phyloP scores from a whole-genome alignment of 2,797 vertebrate species.

The Aratinga solstitialis region DNA sequence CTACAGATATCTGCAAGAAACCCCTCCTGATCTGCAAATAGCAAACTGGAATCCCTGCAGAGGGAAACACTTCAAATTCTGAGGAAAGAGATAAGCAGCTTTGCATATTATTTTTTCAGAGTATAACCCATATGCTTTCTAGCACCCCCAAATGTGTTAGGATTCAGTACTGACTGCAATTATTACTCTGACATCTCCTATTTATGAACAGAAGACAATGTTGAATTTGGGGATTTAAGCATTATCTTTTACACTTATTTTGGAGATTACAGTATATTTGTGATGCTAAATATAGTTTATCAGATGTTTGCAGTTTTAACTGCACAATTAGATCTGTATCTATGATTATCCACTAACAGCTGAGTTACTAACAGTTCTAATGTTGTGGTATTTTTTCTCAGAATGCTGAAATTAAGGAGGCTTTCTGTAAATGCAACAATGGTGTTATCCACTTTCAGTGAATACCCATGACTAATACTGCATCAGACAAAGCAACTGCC shows the following conservation, averaged over 20 bases:
- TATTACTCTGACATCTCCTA: background rate
- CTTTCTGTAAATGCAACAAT: background rate
- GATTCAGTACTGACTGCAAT: background rate
- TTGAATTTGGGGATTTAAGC: background rate
- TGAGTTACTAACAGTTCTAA: background rate
- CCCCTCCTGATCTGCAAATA: background rate
- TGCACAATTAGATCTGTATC: background rate
- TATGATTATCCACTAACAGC: background rate
- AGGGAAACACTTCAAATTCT: conserved; percentile 16
- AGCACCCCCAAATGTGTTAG: background rate
- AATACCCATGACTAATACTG: background rate
- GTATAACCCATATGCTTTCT: background rate
- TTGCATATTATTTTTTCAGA: conserved; percentile 8
- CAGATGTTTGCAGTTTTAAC: background rate
- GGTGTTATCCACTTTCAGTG: background rate
- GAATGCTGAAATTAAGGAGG: background rate
- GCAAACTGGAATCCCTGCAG: background rate
- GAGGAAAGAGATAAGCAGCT: background rate
- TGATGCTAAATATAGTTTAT: background rate
- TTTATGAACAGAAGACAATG: background rate
- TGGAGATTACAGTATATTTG: background rate
- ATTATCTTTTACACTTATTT: background rate
- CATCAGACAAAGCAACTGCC: background rate
- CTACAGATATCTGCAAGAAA: background rate
- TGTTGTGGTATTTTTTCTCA: background rate